These are phyloP conservation scores for Carassius auratus DNA, from an alignment of 2,113 vertebrate genomes.

Conservation along the genomic window DNA sequence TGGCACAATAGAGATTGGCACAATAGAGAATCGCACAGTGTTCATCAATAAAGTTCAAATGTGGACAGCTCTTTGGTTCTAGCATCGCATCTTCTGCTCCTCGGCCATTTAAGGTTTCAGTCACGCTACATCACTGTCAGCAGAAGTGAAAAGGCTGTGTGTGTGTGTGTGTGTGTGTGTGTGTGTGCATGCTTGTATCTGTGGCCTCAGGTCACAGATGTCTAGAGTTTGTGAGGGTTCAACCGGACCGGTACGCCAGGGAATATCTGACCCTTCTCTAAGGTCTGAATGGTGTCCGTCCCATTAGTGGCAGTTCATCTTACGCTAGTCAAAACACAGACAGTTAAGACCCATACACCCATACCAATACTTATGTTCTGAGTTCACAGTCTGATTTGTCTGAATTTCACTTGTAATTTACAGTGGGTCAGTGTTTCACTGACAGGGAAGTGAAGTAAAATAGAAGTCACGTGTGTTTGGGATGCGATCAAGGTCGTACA, in stretches of 20 bases:
- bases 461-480: not conserved
- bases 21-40: conserved; percentile 1
- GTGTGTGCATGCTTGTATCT: too few relatives aligned
- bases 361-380: not conserved
- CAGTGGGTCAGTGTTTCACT: not conserved
- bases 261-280: conserved; percentile 23
- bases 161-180: too few relatives aligned
- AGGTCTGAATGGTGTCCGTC: not conserved
- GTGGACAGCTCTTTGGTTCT: conserved; percentile 18
- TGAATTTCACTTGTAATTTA: not conserved
- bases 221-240: conserved; percentile 44
- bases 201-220: conserved; percentile 31
- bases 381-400: not conserved
- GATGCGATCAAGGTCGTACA: not conserved
- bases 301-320: conserved; percentile 13
- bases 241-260: conserved; percentile 1
- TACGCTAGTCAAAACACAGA: conserved; percentile 6
- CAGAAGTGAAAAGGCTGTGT: not conserved
- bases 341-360: not conserved
- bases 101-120: not conserved
- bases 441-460: not conserved
- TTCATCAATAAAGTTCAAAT: conserved; percentile 23
- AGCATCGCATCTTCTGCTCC: conserved; percentile 7
- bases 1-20: not conserved
- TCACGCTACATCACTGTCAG: conserved; percentile 40